Conservation (phyloP, 1,140 invertebrate genomes). For the Ceratosolen solmsi region DNA sequence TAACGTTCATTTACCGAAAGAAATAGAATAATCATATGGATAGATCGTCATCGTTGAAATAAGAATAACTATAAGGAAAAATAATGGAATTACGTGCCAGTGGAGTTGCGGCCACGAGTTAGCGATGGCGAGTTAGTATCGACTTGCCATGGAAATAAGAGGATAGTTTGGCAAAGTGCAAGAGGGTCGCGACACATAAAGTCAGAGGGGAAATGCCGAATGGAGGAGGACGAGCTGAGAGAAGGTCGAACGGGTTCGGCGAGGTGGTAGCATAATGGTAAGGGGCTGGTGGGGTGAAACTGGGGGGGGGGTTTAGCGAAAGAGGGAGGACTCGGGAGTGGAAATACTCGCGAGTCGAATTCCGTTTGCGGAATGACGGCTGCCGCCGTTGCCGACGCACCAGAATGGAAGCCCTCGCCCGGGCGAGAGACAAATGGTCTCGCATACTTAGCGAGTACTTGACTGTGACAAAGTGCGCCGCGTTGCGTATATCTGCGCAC, state of each 20-base stretch:
- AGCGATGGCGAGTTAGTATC: not conserved
- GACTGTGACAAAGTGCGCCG: conserved; percentile 71
- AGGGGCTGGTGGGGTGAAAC: not conserved
- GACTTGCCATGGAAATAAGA: not conserved
- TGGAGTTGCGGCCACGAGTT: too few relatives aligned
- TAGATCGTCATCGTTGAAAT: too few relatives aligned
- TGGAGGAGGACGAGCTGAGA: not conserved
- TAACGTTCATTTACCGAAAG: too few relatives aligned
- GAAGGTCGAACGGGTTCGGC: too few relatives aligned
- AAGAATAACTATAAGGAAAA: not conserved
- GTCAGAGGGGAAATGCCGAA: not conserved
- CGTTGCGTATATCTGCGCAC: conserved; percentile 28
- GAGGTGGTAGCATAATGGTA: too few relatives aligned
- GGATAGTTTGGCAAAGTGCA: not conserved
- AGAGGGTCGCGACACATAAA: not conserved
- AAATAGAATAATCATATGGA: too few relatives aligned
- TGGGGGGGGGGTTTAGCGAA: not conserved
- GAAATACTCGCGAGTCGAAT: conserved; percentile 59
- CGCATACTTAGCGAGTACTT: conserved; percentile 69
- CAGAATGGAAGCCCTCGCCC: conserved; percentile 49
- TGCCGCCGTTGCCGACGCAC: conserved; percentile 47
- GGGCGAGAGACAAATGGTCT: conserved; percentile 63
- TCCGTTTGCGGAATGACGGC: conserved; percentile 60
- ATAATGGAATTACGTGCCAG: not conserved
- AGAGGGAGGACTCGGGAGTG: conserved; percentile 31